These are phyloP conservation scores for Palythoa caribaeorum DNA, from an alignment of 92 coral and sea anemone species.

Conservation along the genomic window DNA sequence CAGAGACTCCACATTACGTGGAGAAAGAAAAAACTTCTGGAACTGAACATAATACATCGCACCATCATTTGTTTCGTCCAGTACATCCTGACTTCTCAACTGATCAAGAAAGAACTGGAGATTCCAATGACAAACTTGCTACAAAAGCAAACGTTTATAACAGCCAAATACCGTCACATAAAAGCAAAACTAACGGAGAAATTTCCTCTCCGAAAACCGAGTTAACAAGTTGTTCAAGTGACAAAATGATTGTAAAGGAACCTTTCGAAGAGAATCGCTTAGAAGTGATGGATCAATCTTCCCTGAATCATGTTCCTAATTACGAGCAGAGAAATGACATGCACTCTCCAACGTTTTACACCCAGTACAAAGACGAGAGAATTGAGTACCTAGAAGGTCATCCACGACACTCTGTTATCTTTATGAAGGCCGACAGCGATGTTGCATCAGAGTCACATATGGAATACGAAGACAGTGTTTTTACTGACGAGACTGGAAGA, in stretches of 20 bases:
- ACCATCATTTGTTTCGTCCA: background rate
- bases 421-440: conserved; percentile 59
- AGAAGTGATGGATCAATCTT: background rate
- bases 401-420: conserved; percentile 50
- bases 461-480: conserved; percentile 75
- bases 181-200: background rate
- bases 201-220: background rate
- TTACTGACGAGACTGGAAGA: conserved; percentile 61
- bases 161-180: background rate
- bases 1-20: conserved; percentile 7
- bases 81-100: background rate
- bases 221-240: background rate
- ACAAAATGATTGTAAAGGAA: background rate
- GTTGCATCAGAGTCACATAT: conserved; percentile 57
- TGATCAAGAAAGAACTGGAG: background rate
- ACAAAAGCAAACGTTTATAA: background rate
- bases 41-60: background rate
- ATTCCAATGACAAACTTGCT: background rate
- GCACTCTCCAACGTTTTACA: conserved; percentile 37
- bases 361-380: conserved; percentile 40
- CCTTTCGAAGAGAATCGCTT: background rate
- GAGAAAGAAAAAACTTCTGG: conserved; percentile 2
- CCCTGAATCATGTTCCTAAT: background rate
- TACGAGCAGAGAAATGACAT: background rate
- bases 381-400: conserved; percentile 43